A percentile compares a stretch with the other conserved stretches of the same genome.
These are phyloP conservation scores for Tokudaia muenninki DNA, from an alignment of 2,797 vertebrate genomes.

Conservation along the genomic window DNA sequence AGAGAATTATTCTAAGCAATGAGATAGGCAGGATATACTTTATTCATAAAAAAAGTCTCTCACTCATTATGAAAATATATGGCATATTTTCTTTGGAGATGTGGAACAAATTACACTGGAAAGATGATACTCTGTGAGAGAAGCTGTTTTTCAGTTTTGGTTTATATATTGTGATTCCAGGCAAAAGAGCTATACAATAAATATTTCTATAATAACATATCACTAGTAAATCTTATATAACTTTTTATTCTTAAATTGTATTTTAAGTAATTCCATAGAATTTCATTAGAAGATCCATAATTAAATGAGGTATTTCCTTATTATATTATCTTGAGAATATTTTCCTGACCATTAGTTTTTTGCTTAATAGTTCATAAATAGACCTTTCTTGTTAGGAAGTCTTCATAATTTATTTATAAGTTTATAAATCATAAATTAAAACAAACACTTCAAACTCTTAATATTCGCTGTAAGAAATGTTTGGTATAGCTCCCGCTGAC, in stretches of 20 bases:
- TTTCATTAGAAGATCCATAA: constrained; percentile 26
- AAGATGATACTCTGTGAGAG: not conserved
- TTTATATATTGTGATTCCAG: not conserved
- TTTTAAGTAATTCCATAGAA: not conserved
- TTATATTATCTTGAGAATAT: not conserved
- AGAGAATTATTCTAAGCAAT: constrained; percentile 23
- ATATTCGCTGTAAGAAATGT: not conserved
- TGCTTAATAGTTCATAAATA: not conserved
- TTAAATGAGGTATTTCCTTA: not conserved
- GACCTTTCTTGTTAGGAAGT: not conserved
- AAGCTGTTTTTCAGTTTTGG: not conserved
- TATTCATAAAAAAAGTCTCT: not conserved
- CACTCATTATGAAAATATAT: not conserved
- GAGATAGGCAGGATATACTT: not conserved
- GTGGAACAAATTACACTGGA: not conserved
- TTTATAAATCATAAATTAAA: not conserved
- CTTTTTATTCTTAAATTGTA: not conserved
- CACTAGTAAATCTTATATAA: not conserved
- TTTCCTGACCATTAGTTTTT: not conserved
- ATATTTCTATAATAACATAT: not conserved
- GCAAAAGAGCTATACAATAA: not conserved
- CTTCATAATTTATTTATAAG: not conserved
- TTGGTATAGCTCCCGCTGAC: not conserved
- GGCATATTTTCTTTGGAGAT: not conserved
- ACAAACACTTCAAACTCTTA: not conserved